Conservation (phyloP, 2,888 invertebrate species). For the Tridacna gigas region DNA sequence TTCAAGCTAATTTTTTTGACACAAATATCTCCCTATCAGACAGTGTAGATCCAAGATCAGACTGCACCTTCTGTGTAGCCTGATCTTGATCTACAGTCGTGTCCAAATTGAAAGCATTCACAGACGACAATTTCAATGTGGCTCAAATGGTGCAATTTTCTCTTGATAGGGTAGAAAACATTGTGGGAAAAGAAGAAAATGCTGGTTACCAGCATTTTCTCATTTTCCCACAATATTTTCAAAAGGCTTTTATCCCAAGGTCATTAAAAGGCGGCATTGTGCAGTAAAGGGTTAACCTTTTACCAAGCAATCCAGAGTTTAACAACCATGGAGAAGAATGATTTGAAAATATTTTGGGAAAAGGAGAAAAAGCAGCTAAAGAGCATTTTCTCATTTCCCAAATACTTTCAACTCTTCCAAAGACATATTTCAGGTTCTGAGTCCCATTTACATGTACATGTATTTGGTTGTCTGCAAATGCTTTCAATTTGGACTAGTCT, state of each 20-base stretch:
- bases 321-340: background rate
- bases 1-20: too few species aligned
- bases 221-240: background rate
- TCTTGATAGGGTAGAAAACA: too few species aligned
- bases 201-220: background rate
- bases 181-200: background rate
- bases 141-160: too few species aligned
- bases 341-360: background rate
- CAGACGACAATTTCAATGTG: too few species aligned
- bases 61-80: too few species aligned
- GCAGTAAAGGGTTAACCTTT: background rate
- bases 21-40: too few species aligned
- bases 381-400: background rate
- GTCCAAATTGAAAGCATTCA: too few species aligned
- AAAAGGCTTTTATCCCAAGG: background rate
- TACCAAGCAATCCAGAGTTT: background rate
- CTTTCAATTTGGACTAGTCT: too few species aligned
- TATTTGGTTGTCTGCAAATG: too few species aligned
- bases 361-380: background rate
- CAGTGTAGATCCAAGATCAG: too few species aligned
- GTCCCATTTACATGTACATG: background rate
- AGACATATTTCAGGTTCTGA: background rate
- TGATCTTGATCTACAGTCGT: too few species aligned
- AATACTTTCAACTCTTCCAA: constrained; percentile 11
- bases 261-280: background rate